phyloP scores from a whole-genome alignment of 64 coral and sea anemone genomes.

The Actinia equina region DNA sequence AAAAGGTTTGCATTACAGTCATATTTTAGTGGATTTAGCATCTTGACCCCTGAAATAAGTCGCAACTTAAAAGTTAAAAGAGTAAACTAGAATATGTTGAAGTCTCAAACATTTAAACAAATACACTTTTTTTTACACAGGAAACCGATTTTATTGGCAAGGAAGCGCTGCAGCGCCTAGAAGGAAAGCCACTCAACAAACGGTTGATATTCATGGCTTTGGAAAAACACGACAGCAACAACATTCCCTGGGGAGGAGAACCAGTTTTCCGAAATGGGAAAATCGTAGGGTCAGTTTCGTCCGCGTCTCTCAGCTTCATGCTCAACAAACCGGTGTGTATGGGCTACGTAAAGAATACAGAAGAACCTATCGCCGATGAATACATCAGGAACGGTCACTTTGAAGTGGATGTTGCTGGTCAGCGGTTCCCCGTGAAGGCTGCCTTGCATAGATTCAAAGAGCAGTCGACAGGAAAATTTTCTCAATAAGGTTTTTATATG shows the following conservation, averaged over 20 bases:
- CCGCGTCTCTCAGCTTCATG: conserved; percentile 63
- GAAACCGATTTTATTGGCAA: conserved; percentile 73
- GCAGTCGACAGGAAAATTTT: conserved; percentile 22
- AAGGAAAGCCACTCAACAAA: conserved; percentile 34
- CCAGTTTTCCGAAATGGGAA: conserved; percentile 66
- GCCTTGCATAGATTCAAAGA: conserved; percentile 45
- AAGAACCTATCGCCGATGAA: conserved; percentile 10
- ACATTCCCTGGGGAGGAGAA: conserved; percentile 97
- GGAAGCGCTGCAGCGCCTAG: conserved; percentile 39
- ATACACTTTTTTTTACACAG: conserved; percentile 3
- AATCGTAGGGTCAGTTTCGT: conserved; percentile 63
- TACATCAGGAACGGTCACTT: conserved; percentile 18
- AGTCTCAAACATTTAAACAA: not conserved
- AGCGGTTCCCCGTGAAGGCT: conserved; percentile 52
- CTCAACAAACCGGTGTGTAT: conserved; percentile 64
- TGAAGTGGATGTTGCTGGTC: conserved; percentile 78
- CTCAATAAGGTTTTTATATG: conserved; percentile 5
- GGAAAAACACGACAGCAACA: conserved; percentile 60
- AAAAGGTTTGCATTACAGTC: too few species aligned
- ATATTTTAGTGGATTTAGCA: too few species aligned
- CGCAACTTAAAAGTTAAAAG: too few species aligned
- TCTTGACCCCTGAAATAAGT: too few species aligned
- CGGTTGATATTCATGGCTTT: conserved; percentile 64
- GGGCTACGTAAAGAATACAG: conserved; percentile 52
- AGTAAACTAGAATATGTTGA: not conserved